Evolutionary conservation across 2,113 vertebrate genomes (phyloP).

Genomic region (Panthera uncia): DNA sequence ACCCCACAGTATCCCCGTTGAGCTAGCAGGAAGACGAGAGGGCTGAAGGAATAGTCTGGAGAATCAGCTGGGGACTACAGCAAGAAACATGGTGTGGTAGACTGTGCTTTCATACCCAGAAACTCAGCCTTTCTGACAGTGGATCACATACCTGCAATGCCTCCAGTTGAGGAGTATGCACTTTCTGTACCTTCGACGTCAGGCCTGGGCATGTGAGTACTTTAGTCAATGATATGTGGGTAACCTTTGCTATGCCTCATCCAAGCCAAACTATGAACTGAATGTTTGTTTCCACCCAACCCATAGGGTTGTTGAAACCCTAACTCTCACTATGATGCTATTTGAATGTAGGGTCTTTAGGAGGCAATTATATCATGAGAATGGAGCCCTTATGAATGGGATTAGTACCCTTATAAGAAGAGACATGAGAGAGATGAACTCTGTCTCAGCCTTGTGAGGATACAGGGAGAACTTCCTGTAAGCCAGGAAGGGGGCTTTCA

Average conservation of each 20-base stretch:
- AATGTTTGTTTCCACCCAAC: not conserved
- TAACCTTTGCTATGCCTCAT: not conserved
- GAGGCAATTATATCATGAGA: not conserved
- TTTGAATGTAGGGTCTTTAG: not conserved
- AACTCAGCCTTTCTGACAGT: not conserved
- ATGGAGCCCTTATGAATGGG: not conserved
- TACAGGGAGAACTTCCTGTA: not conserved
- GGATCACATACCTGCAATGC: not conserved
- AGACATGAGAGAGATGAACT: not conserved
- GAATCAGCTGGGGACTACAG: not conserved
- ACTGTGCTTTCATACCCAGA: not conserved
- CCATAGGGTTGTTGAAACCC: not conserved
- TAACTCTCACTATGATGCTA: not conserved
- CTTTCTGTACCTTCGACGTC: not conserved
- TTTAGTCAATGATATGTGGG: not conserved
- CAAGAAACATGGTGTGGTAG: not conserved
- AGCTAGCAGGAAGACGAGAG: not conserved
- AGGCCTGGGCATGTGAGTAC: not conserved
- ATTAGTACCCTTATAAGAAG: not conserved
- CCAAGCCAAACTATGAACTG: not conserved
- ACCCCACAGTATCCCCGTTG: too few relatives aligned
- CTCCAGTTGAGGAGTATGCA: not conserved
- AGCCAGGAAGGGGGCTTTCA: not conserved
- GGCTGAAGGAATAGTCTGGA: not conserved
- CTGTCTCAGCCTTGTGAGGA: not conserved